Conservation (phyloP, 2,113 vertebrate species). For the Stictonetta naevosa region DNA sequence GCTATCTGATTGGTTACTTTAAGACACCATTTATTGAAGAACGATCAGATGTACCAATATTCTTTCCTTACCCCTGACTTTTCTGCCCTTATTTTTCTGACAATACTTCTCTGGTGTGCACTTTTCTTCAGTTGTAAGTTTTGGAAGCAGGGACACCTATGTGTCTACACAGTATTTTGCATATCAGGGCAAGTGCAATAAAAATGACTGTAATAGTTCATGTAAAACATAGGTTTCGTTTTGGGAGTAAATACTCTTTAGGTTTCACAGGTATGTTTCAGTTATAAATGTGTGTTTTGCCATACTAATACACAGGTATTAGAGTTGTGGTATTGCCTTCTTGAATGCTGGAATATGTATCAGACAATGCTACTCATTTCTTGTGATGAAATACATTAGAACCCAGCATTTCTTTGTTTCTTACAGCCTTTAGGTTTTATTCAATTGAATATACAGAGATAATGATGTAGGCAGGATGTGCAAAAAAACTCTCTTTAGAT, state of each 20-base stretch:
- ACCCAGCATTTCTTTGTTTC: background rate
- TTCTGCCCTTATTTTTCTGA: slow-evolving; percentile 8
- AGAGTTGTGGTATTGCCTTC: background rate
- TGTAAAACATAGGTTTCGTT: background rate
- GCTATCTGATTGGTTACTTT: background rate
- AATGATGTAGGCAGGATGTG: background rate
- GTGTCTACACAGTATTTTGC: background rate
- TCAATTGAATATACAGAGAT: background rate
- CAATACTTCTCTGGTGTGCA: background rate
- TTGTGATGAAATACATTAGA: background rate
- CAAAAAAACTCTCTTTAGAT: background rate
- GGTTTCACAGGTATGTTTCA: background rate
- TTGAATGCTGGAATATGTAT: background rate
- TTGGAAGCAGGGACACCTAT: background rate
- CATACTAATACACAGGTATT: background rate
- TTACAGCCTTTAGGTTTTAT: background rate
- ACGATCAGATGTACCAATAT: background rate
- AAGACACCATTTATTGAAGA: background rate
- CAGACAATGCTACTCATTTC: background rate
- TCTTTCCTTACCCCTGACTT: background rate
- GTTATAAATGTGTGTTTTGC: background rate
- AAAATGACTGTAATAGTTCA: background rate
- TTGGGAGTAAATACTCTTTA: slow-evolving; percentile 7
- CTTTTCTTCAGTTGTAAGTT: background rate
- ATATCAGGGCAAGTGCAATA: background rate